Percentiles rank a stretch among this genome's conserved stretches.
Conservation (phyloP, 2,888 invertebrate genomes). For the Ochlodes sylvanus region DNA sequence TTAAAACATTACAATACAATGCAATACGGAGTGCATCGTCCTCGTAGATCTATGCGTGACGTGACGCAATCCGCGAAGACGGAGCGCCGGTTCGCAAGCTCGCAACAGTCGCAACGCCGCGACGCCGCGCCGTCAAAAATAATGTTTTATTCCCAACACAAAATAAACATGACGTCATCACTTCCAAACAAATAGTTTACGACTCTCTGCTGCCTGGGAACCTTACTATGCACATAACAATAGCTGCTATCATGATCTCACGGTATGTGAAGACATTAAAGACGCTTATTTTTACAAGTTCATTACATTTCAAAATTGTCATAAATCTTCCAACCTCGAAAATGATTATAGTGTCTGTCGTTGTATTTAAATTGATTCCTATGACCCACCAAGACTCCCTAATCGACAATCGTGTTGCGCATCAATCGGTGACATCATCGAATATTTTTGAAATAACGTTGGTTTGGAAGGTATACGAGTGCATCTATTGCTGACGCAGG, state of each 20-base stretch:
- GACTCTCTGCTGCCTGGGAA: constrained; percentile 2
- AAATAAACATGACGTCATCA: constrained; percentile 25
- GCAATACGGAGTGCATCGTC: constrained; percentile 21
- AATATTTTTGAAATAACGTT: neutral
- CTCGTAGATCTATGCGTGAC: constrained; percentile 9
- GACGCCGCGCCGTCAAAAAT: neutral
- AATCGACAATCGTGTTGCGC: neutral
- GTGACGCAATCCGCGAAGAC: constrained; percentile 13
- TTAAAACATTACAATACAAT: constrained; percentile 8
- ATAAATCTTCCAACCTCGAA: constrained; percentile 7
- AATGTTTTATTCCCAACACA: constrained; percentile 19
- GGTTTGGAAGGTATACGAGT: neutral
- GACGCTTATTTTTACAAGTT: neutral
- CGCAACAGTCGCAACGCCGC: too few species aligned
- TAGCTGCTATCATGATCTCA: constrained; percentile 9
- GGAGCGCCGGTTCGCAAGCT: neutral
- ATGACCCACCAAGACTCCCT: too few species aligned
- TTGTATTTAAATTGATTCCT: constrained; percentile 6
- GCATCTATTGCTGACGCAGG: neutral
- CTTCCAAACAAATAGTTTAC: constrained; percentile 6
- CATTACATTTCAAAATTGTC: neutral
- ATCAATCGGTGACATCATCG: neutral
- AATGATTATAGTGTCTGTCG: neutral
- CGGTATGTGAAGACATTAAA: constrained; percentile 9
- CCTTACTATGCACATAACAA: neutral